phyloP scores from a whole-genome alignment of 2,797 vertebrate species.

The Oryzias dopingdopingensis region DNA sequence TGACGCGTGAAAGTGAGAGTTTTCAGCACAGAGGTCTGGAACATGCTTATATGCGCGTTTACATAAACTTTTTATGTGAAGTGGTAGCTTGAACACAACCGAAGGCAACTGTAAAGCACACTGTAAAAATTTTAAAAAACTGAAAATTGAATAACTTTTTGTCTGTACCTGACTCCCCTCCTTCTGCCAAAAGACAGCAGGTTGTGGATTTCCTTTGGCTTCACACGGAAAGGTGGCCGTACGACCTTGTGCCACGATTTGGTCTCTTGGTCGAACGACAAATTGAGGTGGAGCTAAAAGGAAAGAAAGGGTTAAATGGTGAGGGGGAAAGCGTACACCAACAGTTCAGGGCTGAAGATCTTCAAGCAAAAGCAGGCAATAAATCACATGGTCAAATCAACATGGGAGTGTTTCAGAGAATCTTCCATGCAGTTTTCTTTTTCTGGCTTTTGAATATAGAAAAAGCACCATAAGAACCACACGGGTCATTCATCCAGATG shows the following conservation, averaged over 20 bases:
- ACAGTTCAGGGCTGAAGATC: constrained; percentile 22
- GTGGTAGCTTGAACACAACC: too few species aligned
- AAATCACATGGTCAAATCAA: constrained; percentile 50
- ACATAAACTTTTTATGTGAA: too few species aligned
- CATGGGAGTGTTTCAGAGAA: constrained; percentile 49
- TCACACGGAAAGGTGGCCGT: constrained; percentile 95
- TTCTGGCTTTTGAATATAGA: constrained; percentile 40
- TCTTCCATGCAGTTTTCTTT: constrained; percentile 69
- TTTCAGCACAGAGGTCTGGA: too few species aligned
- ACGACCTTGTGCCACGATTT: constrained; percentile 95
- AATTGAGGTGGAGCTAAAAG: constrained; percentile 94
- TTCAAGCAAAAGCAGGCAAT: constrained; percentile 64
- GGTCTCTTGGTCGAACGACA: constrained; percentile 96
- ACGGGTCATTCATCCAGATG: constrained; percentile 77
- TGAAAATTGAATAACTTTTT: constrained; percentile 4
- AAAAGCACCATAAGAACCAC: constrained; percentile 64
- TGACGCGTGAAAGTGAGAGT: too few species aligned
- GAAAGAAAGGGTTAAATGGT: constrained; percentile 42
- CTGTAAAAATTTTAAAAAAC: not conserved
- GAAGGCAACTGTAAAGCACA: not conserved
- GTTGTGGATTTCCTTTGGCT: constrained; percentile 97
- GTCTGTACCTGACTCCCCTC: constrained; percentile 94
- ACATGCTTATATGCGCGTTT: too few species aligned
- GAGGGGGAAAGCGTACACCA: constrained; percentile 1
- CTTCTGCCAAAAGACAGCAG: constrained; percentile 99